Base-by-base conservation (phyloP, 2,888 invertebrate species). In the Hydraecia micacea region DNA sequence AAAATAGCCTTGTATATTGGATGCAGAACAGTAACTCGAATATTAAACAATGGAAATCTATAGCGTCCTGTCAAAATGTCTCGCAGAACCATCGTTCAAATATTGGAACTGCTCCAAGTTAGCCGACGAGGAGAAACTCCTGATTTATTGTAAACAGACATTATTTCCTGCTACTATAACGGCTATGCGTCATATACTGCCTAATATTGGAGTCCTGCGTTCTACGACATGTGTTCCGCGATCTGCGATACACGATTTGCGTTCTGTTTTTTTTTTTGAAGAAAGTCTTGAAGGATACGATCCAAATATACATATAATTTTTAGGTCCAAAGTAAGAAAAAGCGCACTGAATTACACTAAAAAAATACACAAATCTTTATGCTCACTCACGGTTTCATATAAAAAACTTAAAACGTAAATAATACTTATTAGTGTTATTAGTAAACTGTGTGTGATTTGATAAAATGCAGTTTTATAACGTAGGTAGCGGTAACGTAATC, bases 21-120 rank as follows among this genome's bases (percentile, higher is more conserved):
- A 78, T 3, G 28, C 28, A 28, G 21, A 49, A 32, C 52, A 1
- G 52, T 58, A 70, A 60, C 52, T 25, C 8, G 25, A 25, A 49
- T 8, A 80, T 73, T 46, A 60, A 68, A 83, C 84, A 83, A 83
- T 49, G 75, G 80, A 69, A 84, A 84, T 75, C 5, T 72, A 75
- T 69, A 28, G 68, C 63, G 32, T 71, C 71, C 65, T 66, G 79
- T 84, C 83, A 32, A 60, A 32, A 21, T 65, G 83, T 68, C 83
- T 80, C 72, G 21, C 68, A 49, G 52, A 32, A 28, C 36, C n/a
- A 76, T 72, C 63, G 52, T 21, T 80, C 75, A 84, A 63, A 71
- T 84, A 25, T 75, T 83, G 83, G 83, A 83, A 15, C 32, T 0
- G 46, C 62, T 84, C 83, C 83, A 83, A 80, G 58, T 69, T 55